Evolutionary conservation across 2,888 invertebrate species (phyloP).

Genomic region (Leptodirus hochenwartii): DNA sequence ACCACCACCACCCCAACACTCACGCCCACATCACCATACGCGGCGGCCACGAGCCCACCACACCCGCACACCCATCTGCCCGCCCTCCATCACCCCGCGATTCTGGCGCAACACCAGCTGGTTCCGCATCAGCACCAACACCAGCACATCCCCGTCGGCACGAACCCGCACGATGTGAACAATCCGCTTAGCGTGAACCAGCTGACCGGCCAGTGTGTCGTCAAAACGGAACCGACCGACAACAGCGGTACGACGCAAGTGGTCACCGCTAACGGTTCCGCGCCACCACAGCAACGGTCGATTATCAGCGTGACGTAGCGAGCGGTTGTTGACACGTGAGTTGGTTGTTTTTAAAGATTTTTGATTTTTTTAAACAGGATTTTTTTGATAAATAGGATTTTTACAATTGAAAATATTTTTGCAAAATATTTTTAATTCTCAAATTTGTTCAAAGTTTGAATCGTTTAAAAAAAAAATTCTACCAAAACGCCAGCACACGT

Average conservation of each 20-base stretch:
- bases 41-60: background rate
- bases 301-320: constrained; percentile 27
- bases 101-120: constrained; percentile 18
- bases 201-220: constrained; percentile 50
- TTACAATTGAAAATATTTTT: no score
- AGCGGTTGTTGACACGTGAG: background rate
- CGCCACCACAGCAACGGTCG: constrained; percentile 23
- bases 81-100: constrained; percentile 29
- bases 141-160: constrained; percentile 63
- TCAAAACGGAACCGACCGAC: constrained; percentile 23
- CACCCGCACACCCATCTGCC: constrained; percentile 11
- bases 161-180: constrained; percentile 81
- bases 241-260: constrained; percentile 24
- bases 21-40: background rate
- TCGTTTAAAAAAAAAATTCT: no score
- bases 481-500: no score
- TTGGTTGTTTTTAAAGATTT: no score
- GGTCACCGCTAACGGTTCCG: constrained; percentile 12
- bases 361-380: no score
- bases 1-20: background rate
- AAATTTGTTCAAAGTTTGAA: no score
- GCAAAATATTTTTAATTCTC: no score
- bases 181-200: constrained; percentile 85
- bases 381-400: no score
- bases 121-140: constrained; percentile 26